Evolutionary conservation across 2,113 vertebrate genomes (phyloP), one percentile per base, ranked within the genome.

Genomic region (Camelus dromedarius): DNA sequence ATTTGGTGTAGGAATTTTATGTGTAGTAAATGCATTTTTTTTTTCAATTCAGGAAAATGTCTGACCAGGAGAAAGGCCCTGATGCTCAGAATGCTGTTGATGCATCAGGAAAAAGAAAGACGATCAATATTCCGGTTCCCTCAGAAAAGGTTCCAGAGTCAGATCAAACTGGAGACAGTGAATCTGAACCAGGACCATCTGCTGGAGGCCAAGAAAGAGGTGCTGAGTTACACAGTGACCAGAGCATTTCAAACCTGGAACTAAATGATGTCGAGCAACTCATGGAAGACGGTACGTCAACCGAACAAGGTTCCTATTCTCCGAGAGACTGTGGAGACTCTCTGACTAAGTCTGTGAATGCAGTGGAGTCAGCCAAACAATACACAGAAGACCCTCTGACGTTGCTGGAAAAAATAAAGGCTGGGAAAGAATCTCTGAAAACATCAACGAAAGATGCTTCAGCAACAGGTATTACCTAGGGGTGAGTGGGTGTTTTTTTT

Each of bases 391-490:
- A 70, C 0, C 18, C 20, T 11, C 4, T 83, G 58, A 0, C 6
- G 30, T 66, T 95, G 85, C 30, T 97, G 67, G 42, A 46, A 48
- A 90, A 77, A 88, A 79, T 97, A 38, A 92, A 92, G 73, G 24
- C 83, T 24, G 0, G 79, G 35, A 95, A 64, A 48, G 60, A 95
- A 52, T n/a, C 32, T 84, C 84, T 98, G 75, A 64, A 72, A 69
- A 15, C n/a, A 30, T 12, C 97, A 50, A 0, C 0, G 1, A 62
- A 38, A 96, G 93, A 92, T 14, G 24, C 76, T 28, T 89, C 76
- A 85, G 93, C 89, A 88, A 97, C 97, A 98, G 98, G 98, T 99
- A 99, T 92, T 77, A 20, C 76, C 46, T 46, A 30, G 19, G 70
- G 54, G 86, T 80, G 46, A 92, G 0, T n/a, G 70, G 58, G 3